Evolutionary conservation across 1,140 invertebrate genomes (phyloP), one percentile per base, ranked within the genome.

Genomic region (Physella acuta): DNA sequence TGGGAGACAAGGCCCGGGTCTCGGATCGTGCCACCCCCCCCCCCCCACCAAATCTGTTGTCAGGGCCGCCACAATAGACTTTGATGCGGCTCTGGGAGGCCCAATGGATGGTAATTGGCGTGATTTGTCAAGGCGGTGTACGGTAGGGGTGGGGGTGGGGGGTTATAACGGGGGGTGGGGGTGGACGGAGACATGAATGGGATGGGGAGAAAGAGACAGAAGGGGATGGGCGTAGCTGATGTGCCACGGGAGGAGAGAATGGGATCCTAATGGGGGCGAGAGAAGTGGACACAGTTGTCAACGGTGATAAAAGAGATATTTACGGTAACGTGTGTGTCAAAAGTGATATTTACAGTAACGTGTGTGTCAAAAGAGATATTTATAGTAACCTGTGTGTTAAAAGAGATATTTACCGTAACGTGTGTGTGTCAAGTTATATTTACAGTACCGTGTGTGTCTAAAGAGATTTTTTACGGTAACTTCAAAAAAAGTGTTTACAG

Each of bases 11-110:
- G 56, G 30, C 31, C 17, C 5, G 30, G 20, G 28, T 34, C 30
- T 30, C 1, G 11, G 56, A 34, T 20, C 31, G 56, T 58, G 56
- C 36, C 56, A 58, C 36, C 56, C 33, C n/a, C 24, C 56, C 24
- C 53, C 24, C n/a, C n/a, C n/a, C n/a, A n/a, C n/a, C 3, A 33
- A 58, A 34, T 58, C 56, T 58, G 56, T 58, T 58, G 56, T 58
- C 56, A 58, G 36, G 33, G 30, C 17, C 1, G 8, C 11, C 4
- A 58, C 56, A 58, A 58, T 58, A 58, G 30, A 58, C 56, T 58
- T 58, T 58, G 56, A 58, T 58, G 56, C 56, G 56, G 30, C 31
- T 58, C 30, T 58, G 33, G 36, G 56, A n/a, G 31, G 20, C 30
- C 17, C 17, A 31, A 58, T 34, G 31, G 56, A n/a, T 20, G 11